These are phyloP conservation scores for Onthophagus sagittarius DNA, from an alignment of 2,888 invertebrate genomes.

Conservation along the genomic window DNA sequence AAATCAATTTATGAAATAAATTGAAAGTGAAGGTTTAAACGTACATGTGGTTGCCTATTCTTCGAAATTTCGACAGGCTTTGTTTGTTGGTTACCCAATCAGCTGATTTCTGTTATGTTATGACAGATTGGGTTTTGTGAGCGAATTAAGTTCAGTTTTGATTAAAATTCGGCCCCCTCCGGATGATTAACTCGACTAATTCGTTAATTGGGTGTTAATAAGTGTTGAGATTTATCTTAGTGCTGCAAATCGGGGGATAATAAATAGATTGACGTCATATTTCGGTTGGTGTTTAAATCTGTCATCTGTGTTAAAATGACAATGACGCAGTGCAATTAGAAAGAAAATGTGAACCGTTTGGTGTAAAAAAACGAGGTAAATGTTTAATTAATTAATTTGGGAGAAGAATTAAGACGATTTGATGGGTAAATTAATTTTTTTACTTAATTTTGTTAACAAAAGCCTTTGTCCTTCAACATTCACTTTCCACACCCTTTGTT, in stretches of 20 bases:
- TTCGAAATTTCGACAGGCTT: not conserved
- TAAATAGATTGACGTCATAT: slow-evolving; percentile 55
- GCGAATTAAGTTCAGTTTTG: slow-evolving; percentile 16
- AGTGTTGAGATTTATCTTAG: not conserved
- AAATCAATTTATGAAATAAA: too few relatives aligned
- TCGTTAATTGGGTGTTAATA: not conserved
- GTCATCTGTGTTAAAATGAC: slow-evolving; percentile 42
- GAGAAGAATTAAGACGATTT: not conserved
- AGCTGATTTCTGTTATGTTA: slow-evolving; percentile 36
- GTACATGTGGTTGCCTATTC: not conserved
- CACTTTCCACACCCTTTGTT: slow-evolving; percentile 43
- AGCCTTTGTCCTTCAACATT: slow-evolving; percentile 39
- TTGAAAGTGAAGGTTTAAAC: not conserved
- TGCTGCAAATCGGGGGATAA: slow-evolving; percentile 6
- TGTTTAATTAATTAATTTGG: slow-evolving; percentile 1
- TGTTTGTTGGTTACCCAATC: slow-evolving; percentile 29
- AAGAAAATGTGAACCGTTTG: slow-evolving; percentile 33
- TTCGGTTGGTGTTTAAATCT: slow-evolving; percentile 47
- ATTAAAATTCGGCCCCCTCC: not conserved
- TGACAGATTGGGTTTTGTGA: slow-evolving; percentile 28
- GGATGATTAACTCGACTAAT: not conserved
- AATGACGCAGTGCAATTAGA: slow-evolving; percentile 58
- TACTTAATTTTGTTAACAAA: slow-evolving; percentile 16
- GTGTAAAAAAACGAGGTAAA: slow-evolving; percentile 28
- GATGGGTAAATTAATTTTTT: not conserved